These are phyloP conservation scores for Macroramphosus scolopax DNA, from an alignment of 2,797 vertebrate species.

Conservation along the genomic window DNA sequence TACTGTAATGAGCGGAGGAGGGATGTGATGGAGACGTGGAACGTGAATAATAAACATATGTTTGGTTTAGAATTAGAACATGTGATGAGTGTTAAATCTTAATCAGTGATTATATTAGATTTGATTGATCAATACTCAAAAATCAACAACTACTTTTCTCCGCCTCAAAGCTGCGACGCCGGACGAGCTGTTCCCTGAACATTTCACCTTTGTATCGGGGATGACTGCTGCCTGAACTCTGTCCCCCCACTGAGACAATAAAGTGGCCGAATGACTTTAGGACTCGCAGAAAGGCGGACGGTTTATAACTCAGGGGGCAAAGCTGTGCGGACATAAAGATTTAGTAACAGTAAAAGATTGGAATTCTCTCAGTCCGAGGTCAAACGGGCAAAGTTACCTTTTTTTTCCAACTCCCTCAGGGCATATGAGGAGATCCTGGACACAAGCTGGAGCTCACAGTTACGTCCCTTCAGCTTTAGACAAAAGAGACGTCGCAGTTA, in stretches of 20 bases:
- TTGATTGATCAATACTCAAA: too few species aligned
- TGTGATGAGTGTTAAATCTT: too few species aligned
- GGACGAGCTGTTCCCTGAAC: conserved; percentile 43
- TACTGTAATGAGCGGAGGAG: too few species aligned
- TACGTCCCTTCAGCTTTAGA: conserved; percentile 47
- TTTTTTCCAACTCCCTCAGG: conserved; percentile 61
- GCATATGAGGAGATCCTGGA: conserved; percentile 47
- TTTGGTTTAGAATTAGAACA: too few species aligned
- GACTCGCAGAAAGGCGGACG: conserved; percentile 71
- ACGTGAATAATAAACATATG: too few species aligned
- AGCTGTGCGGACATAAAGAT: conserved; percentile 73
- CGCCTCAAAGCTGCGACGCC: too few species aligned
- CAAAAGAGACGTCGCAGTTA: conserved; percentile 57
- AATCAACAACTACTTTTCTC: too few species aligned
- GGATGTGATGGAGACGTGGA: too few species aligned
- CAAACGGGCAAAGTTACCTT: conserved; percentile 74
- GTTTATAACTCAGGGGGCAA: conserved; percentile 77
- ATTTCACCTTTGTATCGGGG: conserved; percentile 66
- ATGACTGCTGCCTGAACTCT: conserved; percentile 80
- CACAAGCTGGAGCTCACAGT: conserved; percentile 44
- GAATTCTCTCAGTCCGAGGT: conserved; percentile 77
- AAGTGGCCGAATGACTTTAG: conserved; percentile 78
- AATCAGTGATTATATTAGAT: too few species aligned
- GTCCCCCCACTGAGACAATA: conserved; percentile 80
- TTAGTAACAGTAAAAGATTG: conserved; percentile 77